phyloP scores from a whole-genome alignment of 2,113 vertebrate species.

The Carassius auratus region DNA sequence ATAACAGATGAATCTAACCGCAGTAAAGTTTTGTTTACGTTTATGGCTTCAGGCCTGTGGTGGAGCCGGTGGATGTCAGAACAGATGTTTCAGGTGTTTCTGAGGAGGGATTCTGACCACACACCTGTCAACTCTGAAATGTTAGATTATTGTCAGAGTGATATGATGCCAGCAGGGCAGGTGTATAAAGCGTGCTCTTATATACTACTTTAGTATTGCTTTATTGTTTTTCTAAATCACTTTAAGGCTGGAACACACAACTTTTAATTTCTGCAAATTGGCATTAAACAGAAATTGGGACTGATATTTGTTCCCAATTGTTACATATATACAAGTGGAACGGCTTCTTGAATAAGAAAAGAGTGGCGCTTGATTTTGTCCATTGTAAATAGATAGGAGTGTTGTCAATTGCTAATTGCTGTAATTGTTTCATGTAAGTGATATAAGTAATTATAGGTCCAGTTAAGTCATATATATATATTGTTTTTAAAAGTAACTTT shows the following conservation, averaged over 20 bases:
- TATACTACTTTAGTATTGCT: background rate
- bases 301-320: background rate
- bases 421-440: background rate
- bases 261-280: background rate
- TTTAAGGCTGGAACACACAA: no score
- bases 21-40: conserved; percentile 12
- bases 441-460: background rate
- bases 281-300: background rate
- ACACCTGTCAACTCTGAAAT: conserved; percentile 29
- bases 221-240: background rate
- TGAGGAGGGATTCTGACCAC: conserved; percentile 12
- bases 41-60: conserved; percentile 8
- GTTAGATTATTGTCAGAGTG: conserved; percentile 4
- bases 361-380: background rate
- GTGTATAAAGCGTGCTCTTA: background rate
- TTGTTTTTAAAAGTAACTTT: background rate
- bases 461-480: background rate
- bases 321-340: background rate
- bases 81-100: conserved; percentile 38
- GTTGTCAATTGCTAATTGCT: background rate
- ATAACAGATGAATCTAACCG: conserved; percentile 34
- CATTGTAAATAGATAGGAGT: background rate
- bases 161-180: conserved; percentile 19
- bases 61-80: conserved; percentile 10
- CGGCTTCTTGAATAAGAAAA: background rate